Evolutionary conservation across 2,797 vertebrate genomes (phyloP), one percentile per base, ranked within the genome.

Genomic region (Carapus acus): DNA sequence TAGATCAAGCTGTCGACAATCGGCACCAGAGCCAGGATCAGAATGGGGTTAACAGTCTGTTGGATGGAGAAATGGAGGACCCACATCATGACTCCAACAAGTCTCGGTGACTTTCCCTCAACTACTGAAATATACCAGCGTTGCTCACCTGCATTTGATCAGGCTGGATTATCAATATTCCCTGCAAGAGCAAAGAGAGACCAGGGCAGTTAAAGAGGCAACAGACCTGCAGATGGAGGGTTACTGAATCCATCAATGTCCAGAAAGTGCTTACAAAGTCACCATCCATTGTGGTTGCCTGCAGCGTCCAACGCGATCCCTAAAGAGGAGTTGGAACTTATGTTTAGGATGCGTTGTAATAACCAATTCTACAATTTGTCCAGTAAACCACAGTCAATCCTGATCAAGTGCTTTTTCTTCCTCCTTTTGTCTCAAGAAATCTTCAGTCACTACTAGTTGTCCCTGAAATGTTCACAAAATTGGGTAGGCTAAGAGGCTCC

Each of bases 271-370:
- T 80, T 84, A 97, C 96, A 74, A 99, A 91, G 76, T 90, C 49
- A 2, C 95, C 94, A 18, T 87, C 33, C 94, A 98, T 94, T 8
- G 78, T 87, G 36, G 93, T 92, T 7, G 96, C 96, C 79, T 99
- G 96, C 22, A 99, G 81, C 1, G 95, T 98, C 96, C 96, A 99
- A 58, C 95, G 88, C n/a, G 95, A 99, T 4, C 93, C 94, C 96
- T 99, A 79, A 3, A 38, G 41, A 65, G 46, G 24, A 73, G 15
- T 65, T 18, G 41, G 29, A 20, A 13, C n/a, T 18, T 39, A 8
- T 31, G 7, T 33, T 33, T 33, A 29, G 27, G 27, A 29, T 11
- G 27, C 27, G 11, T 29, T 29, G 6, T 29, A 6, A 29, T 29
- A n/a, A n/a, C n/a, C n/a, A n/a, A n/a, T n/a, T n/a, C n/a, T n/a